These are phyloP conservation scores for Lamellibrachia columna DNA, from an alignment of 2,888 invertebrate species.

Conservation along the genomic window DNA sequence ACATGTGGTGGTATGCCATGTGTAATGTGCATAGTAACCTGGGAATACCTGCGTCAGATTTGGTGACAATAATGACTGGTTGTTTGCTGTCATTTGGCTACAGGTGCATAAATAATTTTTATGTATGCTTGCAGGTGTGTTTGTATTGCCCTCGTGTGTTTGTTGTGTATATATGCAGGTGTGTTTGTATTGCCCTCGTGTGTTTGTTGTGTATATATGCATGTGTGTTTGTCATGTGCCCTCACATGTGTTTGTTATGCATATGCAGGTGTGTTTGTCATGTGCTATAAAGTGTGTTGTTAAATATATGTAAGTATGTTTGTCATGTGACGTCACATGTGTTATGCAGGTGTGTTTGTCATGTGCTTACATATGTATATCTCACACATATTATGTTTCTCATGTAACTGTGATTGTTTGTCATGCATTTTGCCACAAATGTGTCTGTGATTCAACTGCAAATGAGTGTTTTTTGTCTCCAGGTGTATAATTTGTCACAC, in stretches of 20 bases:
- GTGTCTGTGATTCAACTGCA: background rate
- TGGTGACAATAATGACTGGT: background rate
- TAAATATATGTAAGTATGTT: background rate
- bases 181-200: background rate
- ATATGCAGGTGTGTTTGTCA: background rate
- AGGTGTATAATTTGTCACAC: background rate
- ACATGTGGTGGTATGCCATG: background rate
- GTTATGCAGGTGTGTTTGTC: background rate
- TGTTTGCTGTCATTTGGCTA: background rate
- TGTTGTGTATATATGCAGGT: background rate
- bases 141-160: background rate
- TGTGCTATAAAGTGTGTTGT: background rate
- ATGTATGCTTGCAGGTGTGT: background rate
- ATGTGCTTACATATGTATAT: background rate
- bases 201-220: background rate
- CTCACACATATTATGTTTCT: too few species aligned
- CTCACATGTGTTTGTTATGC: background rate
- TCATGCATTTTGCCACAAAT: too few species aligned
- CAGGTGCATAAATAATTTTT: too few species aligned
- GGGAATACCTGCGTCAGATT: background rate
- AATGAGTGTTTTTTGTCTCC: background rate
- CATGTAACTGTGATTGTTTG: too few species aligned
- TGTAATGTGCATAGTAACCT: background rate
- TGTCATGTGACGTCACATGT: background rate
- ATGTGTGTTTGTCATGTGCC: background rate